Conservation (phyloP, 2,797 vertebrate species). For the Tachyglossus aculeatus region DNA sequence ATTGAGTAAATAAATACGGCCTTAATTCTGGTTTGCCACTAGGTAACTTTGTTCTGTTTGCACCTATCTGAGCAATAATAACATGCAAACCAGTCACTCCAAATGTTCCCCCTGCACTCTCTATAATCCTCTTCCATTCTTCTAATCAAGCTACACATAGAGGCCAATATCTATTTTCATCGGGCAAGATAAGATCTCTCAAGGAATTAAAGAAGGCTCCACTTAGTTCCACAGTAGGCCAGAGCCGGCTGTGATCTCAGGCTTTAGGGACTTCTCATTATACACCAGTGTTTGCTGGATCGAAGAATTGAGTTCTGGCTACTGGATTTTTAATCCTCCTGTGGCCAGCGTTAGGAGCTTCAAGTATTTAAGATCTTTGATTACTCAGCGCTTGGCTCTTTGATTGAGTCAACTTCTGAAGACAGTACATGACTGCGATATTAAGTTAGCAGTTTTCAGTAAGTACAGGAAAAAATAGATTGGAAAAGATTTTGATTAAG, state of each 20-base stretch:
- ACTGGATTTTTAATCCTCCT: constrained; percentile 99
- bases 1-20: constrained; percentile 81
- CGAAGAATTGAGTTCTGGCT: constrained; percentile 94
- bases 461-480: constrained; percentile 75
- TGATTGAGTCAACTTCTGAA: constrained; percentile 97
- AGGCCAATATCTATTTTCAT: constrained; percentile 98
- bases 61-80: constrained; percentile 81
- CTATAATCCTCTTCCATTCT: constrained; percentile 92
- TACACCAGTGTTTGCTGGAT: constrained; percentile 82
- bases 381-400: constrained; percentile 91
- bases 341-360: constrained; percentile 91
- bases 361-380: constrained; percentile 99
- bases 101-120: constrained; percentile 73
- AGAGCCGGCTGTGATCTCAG: constrained; percentile 91
- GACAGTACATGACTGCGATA: constrained; percentile 81
- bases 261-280: constrained; percentile 98
- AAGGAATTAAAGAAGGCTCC: constrained; percentile 94
- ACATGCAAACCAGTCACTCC: constrained; percentile 85
- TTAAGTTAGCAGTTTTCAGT: constrained; percentile 80
- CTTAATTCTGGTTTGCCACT: constrained; percentile 80
- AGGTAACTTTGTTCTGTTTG: constrained; percentile 71
- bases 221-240: constrained; percentile 79
- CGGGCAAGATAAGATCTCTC: constrained; percentile 96
- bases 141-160: constrained; percentile 93
- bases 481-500: constrained; percentile 76